phyloP scores from a whole-genome alignment of 2,113 vertebrate genomes.

The Candoia aspera region DNA sequence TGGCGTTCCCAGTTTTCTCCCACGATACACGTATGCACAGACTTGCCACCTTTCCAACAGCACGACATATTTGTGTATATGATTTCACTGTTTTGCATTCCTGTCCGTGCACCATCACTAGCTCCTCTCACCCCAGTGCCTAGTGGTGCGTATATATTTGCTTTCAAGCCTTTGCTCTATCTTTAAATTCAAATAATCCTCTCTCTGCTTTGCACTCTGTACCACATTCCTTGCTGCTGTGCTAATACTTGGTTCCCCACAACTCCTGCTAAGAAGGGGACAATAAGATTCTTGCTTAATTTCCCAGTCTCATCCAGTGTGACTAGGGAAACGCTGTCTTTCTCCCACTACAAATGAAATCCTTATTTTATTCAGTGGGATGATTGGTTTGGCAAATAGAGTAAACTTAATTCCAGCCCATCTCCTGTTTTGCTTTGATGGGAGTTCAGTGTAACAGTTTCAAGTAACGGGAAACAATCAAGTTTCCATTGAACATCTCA shows the following conservation, averaged over 20 bases:
- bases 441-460: slow-evolving; percentile 17
- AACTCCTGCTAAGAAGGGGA: slow-evolving; percentile 51
- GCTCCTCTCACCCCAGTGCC: slow-evolving; percentile 40
- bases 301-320: slow-evolving; percentile 38
- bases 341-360: slow-evolving; percentile 10
- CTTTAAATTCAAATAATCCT: slow-evolving; percentile 46
- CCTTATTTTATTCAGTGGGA: slow-evolving; percentile 4
- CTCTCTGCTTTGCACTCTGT: slow-evolving; percentile 56
- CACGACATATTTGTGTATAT: slow-evolving; percentile 46
- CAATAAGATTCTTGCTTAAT: slow-evolving; percentile 41
- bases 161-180: slow-evolving; percentile 44
- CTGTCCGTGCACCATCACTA: slow-evolving; percentile 42
- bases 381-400: background rate
- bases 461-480: background rate
- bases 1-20: slow-evolving; percentile 38
- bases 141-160: slow-evolving; percentile 32
- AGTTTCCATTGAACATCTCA: slow-evolving; percentile 20
- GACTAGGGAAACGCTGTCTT: slow-evolving; percentile 33
- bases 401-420: slow-evolving; percentile 25
- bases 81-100: slow-evolving; percentile 51
- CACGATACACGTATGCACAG: slow-evolving; percentile 33
- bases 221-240: slow-evolving; percentile 48
- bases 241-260: slow-evolving; percentile 45
- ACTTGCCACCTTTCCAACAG: slow-evolving; percentile 44
- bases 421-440: slow-evolving; percentile 9